Base-by-base conservation (phyloP, 2,113 vertebrate genomes). In the Gnathonemus longibarbis region DNA sequence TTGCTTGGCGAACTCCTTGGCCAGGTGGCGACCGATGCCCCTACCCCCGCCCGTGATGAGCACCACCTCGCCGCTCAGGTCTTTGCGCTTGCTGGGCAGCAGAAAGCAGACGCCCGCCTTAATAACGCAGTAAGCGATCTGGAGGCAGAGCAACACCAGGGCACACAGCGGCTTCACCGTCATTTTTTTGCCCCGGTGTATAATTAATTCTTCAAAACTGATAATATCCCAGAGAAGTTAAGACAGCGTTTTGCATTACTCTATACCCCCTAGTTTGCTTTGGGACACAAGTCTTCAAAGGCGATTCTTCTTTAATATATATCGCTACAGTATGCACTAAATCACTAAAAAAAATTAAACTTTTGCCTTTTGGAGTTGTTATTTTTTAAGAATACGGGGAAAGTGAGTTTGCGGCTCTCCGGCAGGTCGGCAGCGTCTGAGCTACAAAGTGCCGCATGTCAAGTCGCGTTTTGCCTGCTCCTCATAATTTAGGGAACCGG, bases 1-100 rank as follows among this genome's bases (percentile, higher is more conserved):
- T 89, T 97, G 97, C 87, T 93, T 95, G 4, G 98, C 97, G 24
- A 99, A 99, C 94, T 99, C 97, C 91, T 93, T 95, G 48, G 98
- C 98, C 93, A 99, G 96, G 93, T 98, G 97, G 46, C 98, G 97
- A 1, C 98, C 98, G 94, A 99, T 99, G 94, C 98, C 98, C 89
- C 98, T 94, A 93, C 98, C 98, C 85, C 98, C 98, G 11, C 98
- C 98, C 87, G 98, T 99, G 94, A 99, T 95, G 93, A 99, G 95
- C 56, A 99, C 98, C 91, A 93, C 96, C 92, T 99, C 98, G 93
- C 93, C 94, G 91, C 92, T 92, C 95, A 99, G 94, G 93, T 97
- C 97, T 91, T 97, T 97, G 88, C 95, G 96, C 86, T 93, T 95
- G 94, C 94, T 93, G 19, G 98, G 97, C 92, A 97, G 87, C 93